Conservation (phyloP, 2,113 vertebrate genomes). For the Peromyscus leucopus region DNA sequence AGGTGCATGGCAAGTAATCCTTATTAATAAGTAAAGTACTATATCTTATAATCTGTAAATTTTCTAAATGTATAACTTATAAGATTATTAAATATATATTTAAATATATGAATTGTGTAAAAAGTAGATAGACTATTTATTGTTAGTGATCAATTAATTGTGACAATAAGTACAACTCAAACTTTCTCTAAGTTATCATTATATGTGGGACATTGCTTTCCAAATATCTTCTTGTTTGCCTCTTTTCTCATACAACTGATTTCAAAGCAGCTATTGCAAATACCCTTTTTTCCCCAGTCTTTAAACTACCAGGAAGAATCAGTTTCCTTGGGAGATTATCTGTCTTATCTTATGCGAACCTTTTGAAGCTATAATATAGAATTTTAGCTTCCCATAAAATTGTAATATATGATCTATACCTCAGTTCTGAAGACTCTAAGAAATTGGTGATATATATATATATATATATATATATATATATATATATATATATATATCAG, state of each 20-base stretch:
- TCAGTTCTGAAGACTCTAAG: not conserved
- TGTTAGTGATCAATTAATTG: not conserved
- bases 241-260: not conserved
- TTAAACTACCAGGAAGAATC: not conserved
- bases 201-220: not conserved
- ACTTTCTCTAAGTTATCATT: not conserved
- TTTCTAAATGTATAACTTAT: not conserved
- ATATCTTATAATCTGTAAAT: not conserved
- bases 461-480: too few relatives aligned
- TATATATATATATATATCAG: not conserved
- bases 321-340: not conserved
- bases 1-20: not conserved
- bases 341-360: not conserved
- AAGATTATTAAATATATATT: too few relatives aligned
- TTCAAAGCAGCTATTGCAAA: not conserved
- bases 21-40: not conserved
- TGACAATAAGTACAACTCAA: not conserved
- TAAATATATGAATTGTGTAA: not conserved
- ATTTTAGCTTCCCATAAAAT: not conserved
- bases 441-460: not conserved
- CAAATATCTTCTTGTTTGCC: not conserved
- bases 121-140: not conserved
- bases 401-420: not conserved
- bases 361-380: not conserved
- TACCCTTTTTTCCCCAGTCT: not conserved